Conservation (phyloP, 2,797 vertebrate species). For the Acanthurus lineatus region DNA sequence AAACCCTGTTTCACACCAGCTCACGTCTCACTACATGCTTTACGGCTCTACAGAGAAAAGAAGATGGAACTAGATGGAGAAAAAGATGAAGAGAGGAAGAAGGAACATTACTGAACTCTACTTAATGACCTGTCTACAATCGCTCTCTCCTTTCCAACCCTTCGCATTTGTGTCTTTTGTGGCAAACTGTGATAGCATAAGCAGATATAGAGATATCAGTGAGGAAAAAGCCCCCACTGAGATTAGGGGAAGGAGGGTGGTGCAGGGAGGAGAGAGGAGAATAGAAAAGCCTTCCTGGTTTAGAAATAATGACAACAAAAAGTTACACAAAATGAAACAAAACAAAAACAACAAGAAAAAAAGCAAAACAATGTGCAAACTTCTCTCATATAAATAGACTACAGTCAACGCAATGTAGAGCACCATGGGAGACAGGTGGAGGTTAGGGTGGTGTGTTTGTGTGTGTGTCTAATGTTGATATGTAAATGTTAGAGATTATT, state of each 20-base stretch:
- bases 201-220: constrained; percentile 52
- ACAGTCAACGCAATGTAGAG: constrained; percentile 82
- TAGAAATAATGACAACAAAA: constrained; percentile 64
- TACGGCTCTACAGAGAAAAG: constrained; percentile 14
- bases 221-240: constrained; percentile 37
- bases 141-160: neutral
- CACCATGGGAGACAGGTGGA: constrained; percentile 78
- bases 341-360: constrained; percentile 62
- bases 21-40: neutral
- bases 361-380: constrained; percentile 85
- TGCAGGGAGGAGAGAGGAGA: constrained; percentile 22
- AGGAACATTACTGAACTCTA: neutral
- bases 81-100: constrained; percentile 4
- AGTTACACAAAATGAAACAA: constrained; percentile 70
- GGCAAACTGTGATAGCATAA: constrained; percentile 40
- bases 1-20: neutral
- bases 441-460: constrained; percentile 37
- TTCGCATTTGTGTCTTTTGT: constrained; percentile 29
- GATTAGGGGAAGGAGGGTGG: constrained; percentile 33
- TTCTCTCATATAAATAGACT: constrained; percentile 87
- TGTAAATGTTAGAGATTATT: constrained; percentile 42
- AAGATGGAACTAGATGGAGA: neutral
- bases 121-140: neutral
- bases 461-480: neutral
- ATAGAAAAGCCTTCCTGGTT: constrained; percentile 69